Evolutionary conservation across 1,140 invertebrate species (phyloP).

Genomic region (Apolygus lucorum): DNA sequence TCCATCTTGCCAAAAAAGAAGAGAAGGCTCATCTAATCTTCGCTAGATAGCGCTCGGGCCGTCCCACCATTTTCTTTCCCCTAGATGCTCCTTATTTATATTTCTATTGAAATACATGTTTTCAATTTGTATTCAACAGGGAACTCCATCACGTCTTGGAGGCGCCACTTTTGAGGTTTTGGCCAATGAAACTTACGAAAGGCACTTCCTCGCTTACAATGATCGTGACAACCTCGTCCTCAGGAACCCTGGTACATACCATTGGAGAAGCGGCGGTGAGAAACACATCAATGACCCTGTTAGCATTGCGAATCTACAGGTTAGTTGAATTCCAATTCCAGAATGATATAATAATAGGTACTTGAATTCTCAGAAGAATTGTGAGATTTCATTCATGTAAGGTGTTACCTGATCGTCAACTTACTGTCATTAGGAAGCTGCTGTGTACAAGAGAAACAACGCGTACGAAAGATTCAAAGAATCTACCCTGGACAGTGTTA

Average conservation of each 20-base stretch:
- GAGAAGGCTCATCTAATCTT: no score
- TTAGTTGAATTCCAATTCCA: constrained; percentile 33
- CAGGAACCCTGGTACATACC: constrained; percentile 88
- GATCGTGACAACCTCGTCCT: constrained; percentile 69
- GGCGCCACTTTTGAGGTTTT: constrained; percentile 85
- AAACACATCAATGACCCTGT: constrained; percentile 95
- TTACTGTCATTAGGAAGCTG: constrained; percentile 64
- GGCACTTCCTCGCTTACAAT: constrained; percentile 73
- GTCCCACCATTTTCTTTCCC: no score
- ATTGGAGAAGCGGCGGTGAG: constrained; percentile 95
- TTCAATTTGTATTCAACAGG: constrained; percentile 41
- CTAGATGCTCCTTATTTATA: no score
- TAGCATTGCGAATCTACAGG: constrained; percentile 86
- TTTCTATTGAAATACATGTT: constrained; percentile 16
- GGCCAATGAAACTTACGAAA: constrained; percentile 75
- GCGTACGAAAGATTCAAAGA: constrained; percentile 85
- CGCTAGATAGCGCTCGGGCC: no score
- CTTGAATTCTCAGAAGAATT: no score
- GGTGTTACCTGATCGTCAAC: no score
- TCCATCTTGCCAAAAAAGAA: no score
- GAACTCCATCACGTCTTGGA: constrained; percentile 90
- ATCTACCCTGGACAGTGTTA: constrained; percentile 76
- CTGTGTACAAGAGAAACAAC: constrained; percentile 64
- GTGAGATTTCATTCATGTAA: no score
- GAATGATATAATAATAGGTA: neutral